A percentile compares a stretch with the other conserved stretches of the same genome.
Conservation (phyloP, 2,113 vertebrate genomes). For the Mus pahari region DNA sequence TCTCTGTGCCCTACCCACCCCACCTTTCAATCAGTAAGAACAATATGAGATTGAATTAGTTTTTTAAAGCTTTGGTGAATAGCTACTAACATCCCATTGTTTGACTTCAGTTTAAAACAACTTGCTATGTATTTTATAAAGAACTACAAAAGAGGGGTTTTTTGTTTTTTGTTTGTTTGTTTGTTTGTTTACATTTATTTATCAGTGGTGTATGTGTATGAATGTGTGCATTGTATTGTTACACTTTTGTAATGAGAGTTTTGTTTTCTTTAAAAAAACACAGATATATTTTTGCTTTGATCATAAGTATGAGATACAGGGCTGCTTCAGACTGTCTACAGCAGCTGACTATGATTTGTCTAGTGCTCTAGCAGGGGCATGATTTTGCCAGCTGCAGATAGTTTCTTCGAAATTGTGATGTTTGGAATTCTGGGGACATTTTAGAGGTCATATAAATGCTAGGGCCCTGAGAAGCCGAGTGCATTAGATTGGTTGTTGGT, state of each 20-base stretch:
- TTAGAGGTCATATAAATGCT: no score
- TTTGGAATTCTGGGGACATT: no score
- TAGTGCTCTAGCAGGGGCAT: no score
- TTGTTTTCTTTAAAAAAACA: no score
- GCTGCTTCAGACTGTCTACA: no score
- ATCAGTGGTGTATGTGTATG: background rate
- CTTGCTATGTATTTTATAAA: background rate
- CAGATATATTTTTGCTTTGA: no score
- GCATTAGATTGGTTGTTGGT: no score
- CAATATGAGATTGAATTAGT: background rate
- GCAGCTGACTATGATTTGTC: background rate
- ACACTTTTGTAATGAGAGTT: no score
- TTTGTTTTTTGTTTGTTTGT: background rate
- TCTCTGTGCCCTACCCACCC: background rate
- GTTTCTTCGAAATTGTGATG: no score
- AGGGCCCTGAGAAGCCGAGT: no score
- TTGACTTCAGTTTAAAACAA: background rate
- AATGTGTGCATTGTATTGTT: background rate
- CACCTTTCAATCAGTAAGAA: conserved; percentile 29
- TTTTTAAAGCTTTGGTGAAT: background rate
- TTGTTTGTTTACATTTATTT: background rate
- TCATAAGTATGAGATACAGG: no score
- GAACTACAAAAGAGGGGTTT: background rate
- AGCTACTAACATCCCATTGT: background rate
- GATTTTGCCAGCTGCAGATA: no score